These are phyloP conservation scores for Saiga tatarica DNA, from an alignment of 2,113 vertebrate species.

Conservation along the genomic window DNA sequence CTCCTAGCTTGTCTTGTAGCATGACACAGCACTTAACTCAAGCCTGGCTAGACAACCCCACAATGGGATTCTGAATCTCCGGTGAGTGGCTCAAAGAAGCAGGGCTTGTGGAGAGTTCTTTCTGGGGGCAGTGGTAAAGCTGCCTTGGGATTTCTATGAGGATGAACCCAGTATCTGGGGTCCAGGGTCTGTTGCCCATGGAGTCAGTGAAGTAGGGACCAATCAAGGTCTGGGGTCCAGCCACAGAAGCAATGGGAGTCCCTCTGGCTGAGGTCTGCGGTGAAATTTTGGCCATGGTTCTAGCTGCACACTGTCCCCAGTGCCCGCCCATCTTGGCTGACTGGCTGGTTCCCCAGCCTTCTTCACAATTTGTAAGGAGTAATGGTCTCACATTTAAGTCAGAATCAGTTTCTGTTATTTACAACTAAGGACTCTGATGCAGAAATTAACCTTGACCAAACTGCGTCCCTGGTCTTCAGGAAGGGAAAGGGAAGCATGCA, in stretches of 20 bases:
- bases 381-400: not conserved
- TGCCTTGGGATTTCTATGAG: not conserved
- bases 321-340: not conserved
- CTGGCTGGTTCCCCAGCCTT: not conserved
- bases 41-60: not conserved
- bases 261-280: not conserved
- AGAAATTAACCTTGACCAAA: not conserved
- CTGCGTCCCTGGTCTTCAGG: not conserved
- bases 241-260: not conserved
- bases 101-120: not conserved
- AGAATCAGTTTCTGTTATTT: not conserved
- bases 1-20: not conserved
- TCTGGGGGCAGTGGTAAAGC: not conserved
- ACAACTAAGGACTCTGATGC: not conserved
- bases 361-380: not conserved
- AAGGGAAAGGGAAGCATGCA: not conserved
- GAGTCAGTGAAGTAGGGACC: not conserved
- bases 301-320: not conserved
- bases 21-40: not conserved
- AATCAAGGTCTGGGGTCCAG: not conserved
- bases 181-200: not conserved
- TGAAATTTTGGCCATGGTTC: not conserved
- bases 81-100: not conserved
- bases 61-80: not conserved
- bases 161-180: not conserved